Conservation (phyloP, 2,888 invertebrate genomes). For the Eubasilissa splendida region DNA sequence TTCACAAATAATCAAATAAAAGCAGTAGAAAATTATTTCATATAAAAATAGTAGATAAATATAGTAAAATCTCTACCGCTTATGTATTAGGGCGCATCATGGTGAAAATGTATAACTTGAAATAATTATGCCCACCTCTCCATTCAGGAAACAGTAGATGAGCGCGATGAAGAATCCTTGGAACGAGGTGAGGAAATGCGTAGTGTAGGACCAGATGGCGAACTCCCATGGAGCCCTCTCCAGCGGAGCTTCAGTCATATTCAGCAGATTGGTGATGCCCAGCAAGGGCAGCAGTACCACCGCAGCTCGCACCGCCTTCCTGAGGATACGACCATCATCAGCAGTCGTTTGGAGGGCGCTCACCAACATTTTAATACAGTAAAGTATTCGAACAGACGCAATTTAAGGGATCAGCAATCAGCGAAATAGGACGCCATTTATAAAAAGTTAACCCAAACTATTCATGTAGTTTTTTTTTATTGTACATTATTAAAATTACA, state of each 20-base stretch:
- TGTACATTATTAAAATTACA: too few relatives aligned
- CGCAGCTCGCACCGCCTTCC: slow-evolving; percentile 87
- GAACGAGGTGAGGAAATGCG: slow-evolving; percentile 87
- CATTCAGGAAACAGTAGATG: slow-evolving; percentile 87
- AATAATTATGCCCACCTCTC: slow-evolving; percentile 76
- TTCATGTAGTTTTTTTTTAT: too few relatives aligned
- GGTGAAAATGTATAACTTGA: too few relatives aligned
- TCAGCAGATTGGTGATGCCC: slow-evolving; percentile 85
- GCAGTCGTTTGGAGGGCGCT: background rate
- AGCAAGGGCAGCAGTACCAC: slow-evolving; percentile 84
- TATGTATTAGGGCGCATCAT: too few relatives aligned
- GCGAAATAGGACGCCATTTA: too few relatives aligned
- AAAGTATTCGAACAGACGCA: background rate
- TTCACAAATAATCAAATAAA: too few relatives aligned
- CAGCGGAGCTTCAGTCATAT: slow-evolving; percentile 80
- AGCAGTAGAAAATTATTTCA: too few relatives aligned
- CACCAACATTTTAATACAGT: background rate
- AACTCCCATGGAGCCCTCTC: slow-evolving; percentile 80
- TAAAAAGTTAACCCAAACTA: too few relatives aligned
- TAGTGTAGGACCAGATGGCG: slow-evolving; percentile 84
- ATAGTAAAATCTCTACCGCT: too few relatives aligned
- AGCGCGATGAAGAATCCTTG: slow-evolving; percentile 87
- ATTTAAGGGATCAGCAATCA: background rate
- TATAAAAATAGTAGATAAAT: too few relatives aligned
- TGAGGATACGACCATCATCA: slow-evolving; percentile 62